Conservation (phyloP, 2,113 vertebrate genomes). For the Chaetops frenatus region DNA sequence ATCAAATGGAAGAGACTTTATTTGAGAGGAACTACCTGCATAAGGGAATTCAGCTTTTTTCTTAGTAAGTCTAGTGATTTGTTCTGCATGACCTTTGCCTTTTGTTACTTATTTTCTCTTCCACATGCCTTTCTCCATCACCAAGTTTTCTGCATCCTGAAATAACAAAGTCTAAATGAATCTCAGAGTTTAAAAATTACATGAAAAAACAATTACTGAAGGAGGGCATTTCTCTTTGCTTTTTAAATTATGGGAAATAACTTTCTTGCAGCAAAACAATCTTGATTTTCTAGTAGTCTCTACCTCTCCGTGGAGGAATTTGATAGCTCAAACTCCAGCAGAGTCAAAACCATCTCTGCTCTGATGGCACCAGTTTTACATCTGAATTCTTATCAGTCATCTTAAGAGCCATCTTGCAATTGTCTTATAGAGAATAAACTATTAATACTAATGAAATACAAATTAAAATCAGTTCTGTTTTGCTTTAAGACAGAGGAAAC, state of each 20-base stretch:
- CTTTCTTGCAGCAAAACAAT: background rate
- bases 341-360: background rate
- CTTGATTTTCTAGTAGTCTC: background rate
- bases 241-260: background rate
- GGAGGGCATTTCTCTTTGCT: background rate
- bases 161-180: background rate
- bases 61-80: background rate
- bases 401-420: background rate
- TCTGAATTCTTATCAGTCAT: background rate
- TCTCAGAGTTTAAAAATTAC: background rate
- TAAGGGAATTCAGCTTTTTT: background rate
- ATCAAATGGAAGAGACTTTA: background rate
- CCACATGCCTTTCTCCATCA: background rate
- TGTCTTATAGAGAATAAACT: background rate
- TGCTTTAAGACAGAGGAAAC: background rate
- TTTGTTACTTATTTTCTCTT: background rate
- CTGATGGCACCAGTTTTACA: background rate
- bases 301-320: background rate
- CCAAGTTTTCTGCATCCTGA: background rate
- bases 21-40: background rate
- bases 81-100: background rate
- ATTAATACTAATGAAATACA: background rate
- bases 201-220: background rate
- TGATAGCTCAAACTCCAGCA: background rate
- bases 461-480: constrained; percentile 15